Base-by-base conservation (phyloP, 2,888 invertebrate species). In the Morpho achilles region DNA sequence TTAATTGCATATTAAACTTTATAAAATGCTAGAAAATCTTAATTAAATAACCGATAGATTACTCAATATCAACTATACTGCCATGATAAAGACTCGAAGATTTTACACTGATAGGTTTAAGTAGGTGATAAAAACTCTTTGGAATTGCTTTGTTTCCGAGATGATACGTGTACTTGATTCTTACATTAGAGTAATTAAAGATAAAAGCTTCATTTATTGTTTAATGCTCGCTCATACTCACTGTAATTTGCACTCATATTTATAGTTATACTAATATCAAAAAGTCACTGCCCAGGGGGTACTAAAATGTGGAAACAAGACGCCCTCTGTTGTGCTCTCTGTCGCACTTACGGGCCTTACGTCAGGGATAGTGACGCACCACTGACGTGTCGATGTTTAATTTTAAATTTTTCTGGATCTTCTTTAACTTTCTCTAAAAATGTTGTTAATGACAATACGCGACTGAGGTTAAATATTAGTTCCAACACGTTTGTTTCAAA, bases 121-220 rank as follows among this genome's bases (percentile, higher is more conserved):
- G 56, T 63, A 62, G 49, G 8, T 50, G 23, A 39, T 55, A 53
- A 53, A 53, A 60, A 51, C n/a, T 58, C 50, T 44, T 45, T 59
- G 61, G 63, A 61, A 63, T 63, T 61, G 61, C 61, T 57, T 63
- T 61, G 63, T 59, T 54, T 61, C 54, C 7, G 54, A 54, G 40
- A 50, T 63, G 23, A 50, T 63, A 58, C 7, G 23, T 52, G 54
- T 56, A 61, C 58, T 60, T 43, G 57, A 60, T 45, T 48, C 43
- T 60, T 43, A 8, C 3, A 43, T 43, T 43, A 43, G 43, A 9
- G 6, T 60, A 61, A 60, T 62, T n/a, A 58, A 50, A 50, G 44
- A 53, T 40, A 54, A 56, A 8, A 43, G 43, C 50, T 42, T 32
- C 16, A 52, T 43, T 48, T 32, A 16, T 39, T 58, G 54, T 52